Conservation (phyloP, 2,113 vertebrate genomes). For the Cyanistes caeruleus region DNA sequence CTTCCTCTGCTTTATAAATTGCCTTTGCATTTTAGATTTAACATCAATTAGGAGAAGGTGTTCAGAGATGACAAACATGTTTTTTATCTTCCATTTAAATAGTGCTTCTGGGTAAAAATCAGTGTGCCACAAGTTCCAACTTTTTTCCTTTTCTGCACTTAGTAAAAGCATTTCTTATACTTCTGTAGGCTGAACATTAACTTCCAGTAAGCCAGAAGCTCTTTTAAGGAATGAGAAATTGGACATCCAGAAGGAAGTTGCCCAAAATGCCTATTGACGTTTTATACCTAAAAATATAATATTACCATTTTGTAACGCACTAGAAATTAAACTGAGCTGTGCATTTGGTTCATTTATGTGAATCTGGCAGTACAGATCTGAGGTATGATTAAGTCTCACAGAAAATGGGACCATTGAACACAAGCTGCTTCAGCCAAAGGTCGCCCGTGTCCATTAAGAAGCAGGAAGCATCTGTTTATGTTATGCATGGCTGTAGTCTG, state of each 20-base stretch:
- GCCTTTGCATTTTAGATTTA: conserved; percentile 8
- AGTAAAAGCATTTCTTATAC: not conserved
- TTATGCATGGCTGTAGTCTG: conserved; percentile 34
- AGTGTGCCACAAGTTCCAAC: not conserved
- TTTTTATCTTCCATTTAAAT: conserved; percentile 34
- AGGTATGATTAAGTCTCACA: conserved; percentile 36
- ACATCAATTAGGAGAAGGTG: conserved; percentile 48
- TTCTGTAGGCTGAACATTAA: conserved; percentile 28
- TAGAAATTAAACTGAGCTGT: conserved; percentile 29
- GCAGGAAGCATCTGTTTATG: conserved; percentile 59
- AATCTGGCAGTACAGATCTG: conserved; percentile 11
- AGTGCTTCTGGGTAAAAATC: not conserved
- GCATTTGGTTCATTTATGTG: conserved; percentile 24
- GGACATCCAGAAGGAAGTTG: conserved; percentile 31
- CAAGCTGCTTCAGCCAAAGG: conserved; percentile 46
- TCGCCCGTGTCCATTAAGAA: conserved; percentile 45
- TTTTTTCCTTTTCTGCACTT: not conserved
- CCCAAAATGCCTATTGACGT: conserved; percentile 38
- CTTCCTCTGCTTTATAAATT: conserved; percentile 20
- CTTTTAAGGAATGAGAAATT: conserved; percentile 27
- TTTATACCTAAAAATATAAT: conserved; percentile 55
- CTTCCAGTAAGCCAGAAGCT: conserved; percentile 1
- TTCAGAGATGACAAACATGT: conserved; percentile 18
- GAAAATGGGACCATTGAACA: conserved; percentile 44
- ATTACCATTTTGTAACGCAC: conserved; percentile 16